Evolutionary conservation across 1,140 invertebrate species (phyloP).

Genomic region (Rhyacophila brunnea): DNA sequence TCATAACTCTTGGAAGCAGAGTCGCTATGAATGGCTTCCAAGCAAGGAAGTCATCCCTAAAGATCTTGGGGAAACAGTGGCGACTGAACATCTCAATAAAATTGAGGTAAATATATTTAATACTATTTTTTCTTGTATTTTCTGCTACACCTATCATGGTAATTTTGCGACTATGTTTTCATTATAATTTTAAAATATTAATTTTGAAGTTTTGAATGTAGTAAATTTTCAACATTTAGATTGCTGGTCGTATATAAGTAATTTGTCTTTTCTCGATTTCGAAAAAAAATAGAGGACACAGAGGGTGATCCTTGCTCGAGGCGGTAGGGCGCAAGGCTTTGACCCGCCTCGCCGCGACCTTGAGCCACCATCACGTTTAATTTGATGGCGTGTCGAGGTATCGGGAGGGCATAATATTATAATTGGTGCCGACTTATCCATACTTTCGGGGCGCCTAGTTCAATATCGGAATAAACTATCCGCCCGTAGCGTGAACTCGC

Average conservation of each 20-base stretch:
- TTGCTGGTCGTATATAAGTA: slow-evolving; percentile 7
- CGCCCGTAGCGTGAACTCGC: too few species aligned
- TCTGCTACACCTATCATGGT: not conserved
- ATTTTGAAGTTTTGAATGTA: too few species aligned
- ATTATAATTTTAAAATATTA: too few species aligned
- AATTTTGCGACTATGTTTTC: too few species aligned
- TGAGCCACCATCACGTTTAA: slow-evolving; percentile 15
- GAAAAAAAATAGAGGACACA: slow-evolving; percentile 16
- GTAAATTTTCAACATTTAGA: not conserved
- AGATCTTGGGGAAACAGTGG: slow-evolving; percentile 46
- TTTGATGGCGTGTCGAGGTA: slow-evolving; percentile 21
- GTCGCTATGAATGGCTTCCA: slow-evolving; percentile 58
- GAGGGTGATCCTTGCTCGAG: slow-evolving; percentile 26
- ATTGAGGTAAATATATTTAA: slow-evolving; percentile 46
- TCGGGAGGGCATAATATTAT: not conserved
- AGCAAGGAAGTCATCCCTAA: slow-evolving; percentile 50
- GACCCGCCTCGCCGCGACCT: slow-evolving; percentile 19
- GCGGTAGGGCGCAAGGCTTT: slow-evolving; percentile 20
- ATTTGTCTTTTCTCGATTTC: slow-evolving; percentile 14
- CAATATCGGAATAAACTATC: too few species aligned
- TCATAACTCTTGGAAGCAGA: slow-evolving; percentile 49
- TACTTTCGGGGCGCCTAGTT: not conserved
- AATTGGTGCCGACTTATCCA: slow-evolving; percentile 5
- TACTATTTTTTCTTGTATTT: not conserved
- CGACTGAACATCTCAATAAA: slow-evolving; percentile 45